Conservation (phyloP, 2,797 vertebrate genomes). For the Enteromius fasciolatus region DNA sequence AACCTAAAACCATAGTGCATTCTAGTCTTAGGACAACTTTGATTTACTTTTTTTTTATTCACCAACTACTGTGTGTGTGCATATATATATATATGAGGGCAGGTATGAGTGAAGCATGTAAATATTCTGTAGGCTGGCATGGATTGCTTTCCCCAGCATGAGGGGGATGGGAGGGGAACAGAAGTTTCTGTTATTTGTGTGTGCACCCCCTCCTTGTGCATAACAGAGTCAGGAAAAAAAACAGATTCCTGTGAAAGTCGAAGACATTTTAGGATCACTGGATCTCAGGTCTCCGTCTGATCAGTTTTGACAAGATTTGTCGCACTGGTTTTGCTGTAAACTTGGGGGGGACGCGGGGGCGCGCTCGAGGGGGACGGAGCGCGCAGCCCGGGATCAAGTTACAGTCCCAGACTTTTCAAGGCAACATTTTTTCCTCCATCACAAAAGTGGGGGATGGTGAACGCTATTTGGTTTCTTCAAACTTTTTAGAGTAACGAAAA, state of each 20-base stretch:
- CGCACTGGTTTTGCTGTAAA: conserved; percentile 52
- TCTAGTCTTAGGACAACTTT: no score
- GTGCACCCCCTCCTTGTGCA: conserved; percentile 71
- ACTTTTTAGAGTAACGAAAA: neutral
- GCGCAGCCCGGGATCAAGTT: conserved; percentile 75
- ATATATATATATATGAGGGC: no score
- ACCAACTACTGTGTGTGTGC: no score
- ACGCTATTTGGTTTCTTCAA: conserved; percentile 36
- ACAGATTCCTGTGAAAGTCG: conserved; percentile 50
- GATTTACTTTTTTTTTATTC: no score
- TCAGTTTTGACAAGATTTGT: conserved; percentile 25
- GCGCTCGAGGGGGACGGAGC: conserved; percentile 72
- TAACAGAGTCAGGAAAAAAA: conserved; percentile 67
- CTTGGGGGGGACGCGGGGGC: conserved; percentile 46
- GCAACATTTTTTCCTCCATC: conserved; percentile 62
- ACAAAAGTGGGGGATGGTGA: conserved; percentile 62
- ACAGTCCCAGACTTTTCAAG: conserved; percentile 76
- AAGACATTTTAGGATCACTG: conserved; percentile 34
- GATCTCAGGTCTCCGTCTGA: conserved; percentile 12
- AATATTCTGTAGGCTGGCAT: conserved; percentile 33
- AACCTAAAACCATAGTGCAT: no score
- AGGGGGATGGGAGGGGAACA: conserved; percentile 73
- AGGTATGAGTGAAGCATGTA: conserved; percentile 31
- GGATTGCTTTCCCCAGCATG: conserved; percentile 64
- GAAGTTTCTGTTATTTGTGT: conserved; percentile 65